These are phyloP conservation scores for Portevinia maculata DNA, from an alignment of 2,888 invertebrate genomes.

Conservation along the genomic window DNA sequence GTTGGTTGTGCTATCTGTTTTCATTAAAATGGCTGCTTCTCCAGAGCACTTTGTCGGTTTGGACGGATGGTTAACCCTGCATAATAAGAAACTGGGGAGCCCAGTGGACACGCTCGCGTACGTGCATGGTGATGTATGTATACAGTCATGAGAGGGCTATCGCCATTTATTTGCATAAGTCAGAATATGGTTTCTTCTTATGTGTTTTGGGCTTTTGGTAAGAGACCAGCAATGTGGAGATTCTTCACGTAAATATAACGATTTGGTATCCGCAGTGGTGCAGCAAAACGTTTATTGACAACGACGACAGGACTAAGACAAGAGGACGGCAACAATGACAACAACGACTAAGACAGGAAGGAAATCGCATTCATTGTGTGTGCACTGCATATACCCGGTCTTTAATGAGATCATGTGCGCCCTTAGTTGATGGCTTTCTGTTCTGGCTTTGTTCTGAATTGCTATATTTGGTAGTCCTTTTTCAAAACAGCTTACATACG, in stretches of 20 bases:
- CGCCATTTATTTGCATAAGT: slow-evolving; percentile 69
- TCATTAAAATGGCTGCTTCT: slow-evolving; percentile 67
- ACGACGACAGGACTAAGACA: slow-evolving; percentile 22
- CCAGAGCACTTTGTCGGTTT: slow-evolving; percentile 65
- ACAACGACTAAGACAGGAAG: slow-evolving; percentile 48
- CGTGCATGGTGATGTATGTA: slow-evolving; percentile 57
- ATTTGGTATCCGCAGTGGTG: slow-evolving; percentile 69
- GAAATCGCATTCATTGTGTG: slow-evolving; percentile 68
- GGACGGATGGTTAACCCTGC: slow-evolving; percentile 71
- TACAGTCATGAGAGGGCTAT: slow-evolving; percentile 49
- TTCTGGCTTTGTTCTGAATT: slow-evolving; percentile 42
- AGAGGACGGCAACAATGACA: slow-evolving; percentile 30
- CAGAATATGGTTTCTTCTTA: slow-evolving; percentile 55
- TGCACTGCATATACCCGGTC: slow-evolving; percentile 56
- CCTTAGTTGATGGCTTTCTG: slow-evolving; percentile 47
- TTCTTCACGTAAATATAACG: slow-evolving; percentile 58
- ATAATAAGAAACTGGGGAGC: slow-evolving; percentile 53
- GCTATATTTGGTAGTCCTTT: slow-evolving; percentile 1
- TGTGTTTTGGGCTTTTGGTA: slow-evolving; percentile 21
- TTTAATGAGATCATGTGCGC: slow-evolving; percentile 73
- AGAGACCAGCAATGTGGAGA: slow-evolving; percentile 36
- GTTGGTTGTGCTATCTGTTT: slow-evolving; percentile 63
- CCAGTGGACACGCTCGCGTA: slow-evolving; percentile 65
- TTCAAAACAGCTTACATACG: slow-evolving; percentile 13
- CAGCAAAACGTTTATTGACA: slow-evolving; percentile 73